Evolutionary conservation across 2,113 vertebrate genomes (phyloP).

Genomic region (Mugil cephalus): DNA sequence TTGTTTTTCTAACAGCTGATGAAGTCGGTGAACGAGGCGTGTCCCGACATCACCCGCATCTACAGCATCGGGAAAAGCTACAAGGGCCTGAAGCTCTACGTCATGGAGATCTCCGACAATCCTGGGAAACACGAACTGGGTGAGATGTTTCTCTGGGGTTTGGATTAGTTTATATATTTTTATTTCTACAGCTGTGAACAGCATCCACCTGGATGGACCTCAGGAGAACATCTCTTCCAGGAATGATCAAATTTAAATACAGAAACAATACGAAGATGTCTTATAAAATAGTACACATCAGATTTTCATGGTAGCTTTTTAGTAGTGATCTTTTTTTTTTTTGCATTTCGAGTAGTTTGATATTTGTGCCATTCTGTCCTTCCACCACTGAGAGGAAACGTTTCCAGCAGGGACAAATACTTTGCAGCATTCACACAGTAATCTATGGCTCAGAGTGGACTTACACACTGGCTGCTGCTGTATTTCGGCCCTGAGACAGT

Average conservation of each 20-base stretch:
- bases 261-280: too few relatives aligned
- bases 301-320: too few relatives aligned
- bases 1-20: constrained; percentile 85
- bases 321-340: too few relatives aligned
- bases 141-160: constrained; percentile 59
- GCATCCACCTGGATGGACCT: too few relatives aligned
- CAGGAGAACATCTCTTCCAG: too few relatives aligned
- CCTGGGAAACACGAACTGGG: constrained; percentile 93
- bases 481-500: constrained; percentile 23
- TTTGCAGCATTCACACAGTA: background rate
- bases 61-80: constrained; percentile 96
- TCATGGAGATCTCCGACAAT: constrained; percentile 96
- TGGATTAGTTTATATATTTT: too few relatives aligned
- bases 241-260: too few relatives aligned
- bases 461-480: background rate
- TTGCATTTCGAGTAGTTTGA: too few relatives aligned
- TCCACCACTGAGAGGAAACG: background rate
- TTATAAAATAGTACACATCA: too few relatives aligned
- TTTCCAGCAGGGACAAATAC: constrained; percentile 2
- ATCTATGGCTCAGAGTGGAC: background rate
- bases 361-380: background rate
- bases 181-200: too few relatives aligned
- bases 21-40: constrained; percentile 92
- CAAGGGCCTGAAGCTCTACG: constrained; percentile 91
- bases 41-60: constrained; percentile 92